Percentiles rank a stretch among this genome's conserved stretches.
These are phyloP conservation scores for Ailurus styani DNA, from an alignment of 2,113 vertebrate species.

Conservation along the genomic window DNA sequence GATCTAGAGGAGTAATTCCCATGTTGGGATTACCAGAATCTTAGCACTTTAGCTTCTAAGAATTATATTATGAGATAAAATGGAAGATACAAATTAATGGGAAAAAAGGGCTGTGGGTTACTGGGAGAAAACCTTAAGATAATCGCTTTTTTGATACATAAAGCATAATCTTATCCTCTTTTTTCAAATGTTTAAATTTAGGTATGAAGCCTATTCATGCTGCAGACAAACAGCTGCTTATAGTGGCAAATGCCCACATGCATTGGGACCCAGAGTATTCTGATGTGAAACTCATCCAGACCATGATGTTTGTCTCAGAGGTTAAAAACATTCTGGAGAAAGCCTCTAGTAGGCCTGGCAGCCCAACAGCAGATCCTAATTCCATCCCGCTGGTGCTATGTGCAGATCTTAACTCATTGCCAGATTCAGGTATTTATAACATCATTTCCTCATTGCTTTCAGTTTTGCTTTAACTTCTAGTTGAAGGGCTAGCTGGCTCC, in stretches of 20 bases:
- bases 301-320: conserved; percentile 99
- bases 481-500: neutral
- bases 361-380: conserved; percentile 87
- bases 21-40: conserved; percentile 12
- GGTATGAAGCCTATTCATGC: conserved; percentile 88
- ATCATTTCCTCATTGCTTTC: neutral
- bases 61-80: neutral
- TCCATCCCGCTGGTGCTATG: conserved; percentile 98
- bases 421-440: conserved; percentile 92
- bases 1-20: neutral
- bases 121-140: conserved; percentile 1
- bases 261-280: conserved; percentile 99
- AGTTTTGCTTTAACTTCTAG: neutral
- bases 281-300: conserved; percentile 98
- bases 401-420: conserved; percentile 98
- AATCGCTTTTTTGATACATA: neutral
- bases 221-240: conserved; percentile 91
- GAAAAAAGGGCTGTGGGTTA: neutral
- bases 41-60: neutral
- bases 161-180: conserved; percentile 18
- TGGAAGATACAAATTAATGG: neutral
- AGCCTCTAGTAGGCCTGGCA: conserved; percentile 86
- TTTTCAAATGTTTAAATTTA: conserved; percentile 67
- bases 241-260: conserved; percentile 98
- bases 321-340: conserved; percentile 97